A percentile compares a stretch with the other conserved stretches of the same genome.
These are phyloP conservation scores for Drosophila burlai DNA, from an alignment of 1,140 invertebrate genomes.

Conservation along the genomic window DNA sequence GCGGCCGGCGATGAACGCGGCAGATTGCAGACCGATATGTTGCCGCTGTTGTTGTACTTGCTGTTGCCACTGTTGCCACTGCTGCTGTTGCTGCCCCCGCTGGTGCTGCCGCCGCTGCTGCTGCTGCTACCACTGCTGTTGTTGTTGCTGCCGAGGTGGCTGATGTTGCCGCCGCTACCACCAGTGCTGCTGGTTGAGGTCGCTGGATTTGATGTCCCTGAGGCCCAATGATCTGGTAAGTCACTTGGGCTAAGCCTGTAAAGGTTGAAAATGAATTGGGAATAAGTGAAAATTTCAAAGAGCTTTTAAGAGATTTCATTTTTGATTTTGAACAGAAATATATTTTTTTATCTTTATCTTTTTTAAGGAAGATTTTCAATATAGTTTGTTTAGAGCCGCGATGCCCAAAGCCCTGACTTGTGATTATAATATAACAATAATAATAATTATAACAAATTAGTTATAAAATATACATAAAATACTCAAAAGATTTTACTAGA, in stretches of 20 bases:
- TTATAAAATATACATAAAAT: no score
- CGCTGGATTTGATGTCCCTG: constrained; percentile 71
- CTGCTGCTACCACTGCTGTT: constrained; percentile 22
- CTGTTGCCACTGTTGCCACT: constrained; percentile 27
- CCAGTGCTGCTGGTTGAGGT: constrained; percentile 58
- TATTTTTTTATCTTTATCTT: no score
- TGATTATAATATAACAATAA: no score
- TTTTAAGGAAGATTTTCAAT: no score
- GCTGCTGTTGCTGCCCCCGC: constrained; percentile 11
- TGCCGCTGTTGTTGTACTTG: constrained; percentile 46
- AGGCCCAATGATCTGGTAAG: constrained; percentile 85
- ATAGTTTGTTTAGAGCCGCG: no score
- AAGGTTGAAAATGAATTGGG: not conserved
- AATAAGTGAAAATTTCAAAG: constrained; percentile 18
- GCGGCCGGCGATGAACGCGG: constrained; percentile 81
- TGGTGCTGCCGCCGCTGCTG: constrained; percentile 23
- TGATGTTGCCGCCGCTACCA: constrained; percentile 28
- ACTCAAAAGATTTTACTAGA: constrained; percentile 1
- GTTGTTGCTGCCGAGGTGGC: constrained; percentile 18
- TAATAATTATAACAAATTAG: no score
- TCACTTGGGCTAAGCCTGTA: constrained; percentile 85
- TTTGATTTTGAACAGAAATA: not conserved
- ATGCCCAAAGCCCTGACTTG: no score
- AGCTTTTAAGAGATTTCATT: not conserved
- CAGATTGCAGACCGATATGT: constrained; percentile 78